Base-by-base conservation (phyloP, 1,140 invertebrate species). In the Hylaeus volcanicus region DNA sequence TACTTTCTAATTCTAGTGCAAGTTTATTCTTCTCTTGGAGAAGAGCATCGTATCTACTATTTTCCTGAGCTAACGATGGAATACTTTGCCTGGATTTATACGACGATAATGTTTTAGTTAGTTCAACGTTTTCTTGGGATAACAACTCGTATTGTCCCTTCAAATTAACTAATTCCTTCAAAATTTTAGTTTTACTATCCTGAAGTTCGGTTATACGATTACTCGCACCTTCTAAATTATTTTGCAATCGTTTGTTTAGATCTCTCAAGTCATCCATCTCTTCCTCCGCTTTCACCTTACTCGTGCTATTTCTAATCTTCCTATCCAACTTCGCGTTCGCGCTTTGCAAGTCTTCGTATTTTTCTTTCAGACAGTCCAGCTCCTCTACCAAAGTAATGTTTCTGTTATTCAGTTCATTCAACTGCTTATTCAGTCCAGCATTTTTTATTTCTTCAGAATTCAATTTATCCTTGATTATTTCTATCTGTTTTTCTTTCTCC, bases 141-240 rank as follows among this genome's bases (percentile, higher is more conserved):
- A 88, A 9, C 8, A 74, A 9, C 39, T 88, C 79, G 53, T 88
- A 69, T 53, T 89, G 72, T 39, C 65, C 71, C 60, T 86, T 80
- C 1, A 89, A 58, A 55, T 84, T 75, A 0, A 77, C 72, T 5
- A 90, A 39, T 60, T 93, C 89, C 39, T 85, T 86, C 11, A 88
- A 76, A 56, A 89, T 79, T 12, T 90, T 80, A 5, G 78, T 83
- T 56, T 91, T 93, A 5, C 65, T 74, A 15, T 90, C 86, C 58
- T 90, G 90, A 5, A 93, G 61, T n/a, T 88, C 88, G 5, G 76
- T 76, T 43, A 93, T 89, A 0, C 91, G 86, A 79, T 93, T 93
- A 41, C 89, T 90, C 1, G 89, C 91, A 15, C 92, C 92, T 15
- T 93, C 92, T 5, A 93, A 79, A 79, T 90, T 90, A 26, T 88